These are phyloP conservation scores for Arctopsyche grandis DNA, from an alignment of 1,140 invertebrate species.

Conservation along the genomic window DNA sequence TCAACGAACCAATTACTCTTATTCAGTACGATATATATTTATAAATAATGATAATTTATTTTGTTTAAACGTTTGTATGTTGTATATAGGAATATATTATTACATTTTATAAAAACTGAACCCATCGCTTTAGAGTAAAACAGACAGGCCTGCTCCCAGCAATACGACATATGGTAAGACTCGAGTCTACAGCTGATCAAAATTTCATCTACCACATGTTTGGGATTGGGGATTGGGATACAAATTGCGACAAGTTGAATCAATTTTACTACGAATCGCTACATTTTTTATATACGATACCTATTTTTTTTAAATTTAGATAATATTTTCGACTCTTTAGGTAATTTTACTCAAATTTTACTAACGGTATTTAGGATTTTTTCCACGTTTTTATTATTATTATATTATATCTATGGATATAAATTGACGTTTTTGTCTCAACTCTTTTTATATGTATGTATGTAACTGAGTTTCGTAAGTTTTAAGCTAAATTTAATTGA, in stretches of 20 bases:
- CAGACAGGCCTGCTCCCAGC: too few relatives aligned
- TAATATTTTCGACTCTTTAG: slow-evolving; percentile 10
- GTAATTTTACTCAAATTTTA: slow-evolving; percentile 10
- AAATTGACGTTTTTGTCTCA: background rate
- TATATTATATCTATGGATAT: background rate
- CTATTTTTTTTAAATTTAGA: slow-evolving; percentile 23
- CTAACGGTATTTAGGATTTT: background rate
- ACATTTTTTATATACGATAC: too few relatives aligned
- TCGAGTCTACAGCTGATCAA: too few relatives aligned
- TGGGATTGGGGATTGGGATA: too few relatives aligned
- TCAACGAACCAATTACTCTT: slow-evolving; percentile 34
- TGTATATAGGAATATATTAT: slow-evolving; percentile 23
- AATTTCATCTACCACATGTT: too few relatives aligned
- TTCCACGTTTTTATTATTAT: background rate
- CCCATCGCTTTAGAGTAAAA: too few relatives aligned
- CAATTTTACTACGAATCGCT: too few relatives aligned
- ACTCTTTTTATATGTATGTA: background rate
- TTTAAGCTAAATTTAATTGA: background rate
- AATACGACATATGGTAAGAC: too few relatives aligned
- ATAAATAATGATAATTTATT: slow-evolving; percentile 9
- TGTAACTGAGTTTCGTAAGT: background rate
- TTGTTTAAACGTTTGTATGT: slow-evolving; percentile 5
- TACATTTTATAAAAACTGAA: too few relatives aligned
- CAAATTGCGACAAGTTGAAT: background rate
- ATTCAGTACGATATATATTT: background rate